Conservation (phyloP, 2,113 vertebrate genomes). For the Nycticorax nycticorax region DNA sequence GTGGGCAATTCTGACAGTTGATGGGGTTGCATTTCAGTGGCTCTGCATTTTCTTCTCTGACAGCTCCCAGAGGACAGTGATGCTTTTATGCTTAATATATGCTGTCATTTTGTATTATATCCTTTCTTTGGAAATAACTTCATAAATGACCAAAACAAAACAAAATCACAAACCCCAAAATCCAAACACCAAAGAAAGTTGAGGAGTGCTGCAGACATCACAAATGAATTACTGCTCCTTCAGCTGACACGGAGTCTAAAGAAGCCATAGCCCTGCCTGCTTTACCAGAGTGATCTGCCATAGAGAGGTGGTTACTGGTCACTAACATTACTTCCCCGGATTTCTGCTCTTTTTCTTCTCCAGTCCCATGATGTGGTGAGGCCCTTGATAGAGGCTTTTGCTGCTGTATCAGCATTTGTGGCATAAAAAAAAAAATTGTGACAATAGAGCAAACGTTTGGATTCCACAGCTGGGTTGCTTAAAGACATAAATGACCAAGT, state of each 20-base stretch:
- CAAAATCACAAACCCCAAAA: constrained; percentile 14
- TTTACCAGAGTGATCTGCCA: background rate
- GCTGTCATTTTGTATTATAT: constrained; percentile 46
- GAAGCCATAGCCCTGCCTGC: background rate
- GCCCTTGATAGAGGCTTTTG: constrained; percentile 17
- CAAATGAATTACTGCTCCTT: background rate
- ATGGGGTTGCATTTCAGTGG: constrained; percentile 14
- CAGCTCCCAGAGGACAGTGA: constrained; percentile 22
- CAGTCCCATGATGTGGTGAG: constrained; percentile 34
- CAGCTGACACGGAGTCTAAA: background rate
- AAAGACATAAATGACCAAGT: background rate
- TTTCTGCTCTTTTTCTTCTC: background rate
- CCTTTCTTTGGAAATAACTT: constrained; percentile 44
- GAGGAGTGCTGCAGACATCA: background rate
- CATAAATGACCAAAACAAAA: constrained; percentile 34
- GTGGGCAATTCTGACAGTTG: background rate
- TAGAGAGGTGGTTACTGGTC: constrained; percentile 20
- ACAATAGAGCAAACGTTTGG: constrained; percentile 11
- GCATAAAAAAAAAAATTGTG: background rate
- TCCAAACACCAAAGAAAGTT: background rate
- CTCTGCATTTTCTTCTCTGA: background rate
- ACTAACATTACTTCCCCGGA: background rate
- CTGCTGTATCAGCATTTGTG: constrained; percentile 64
- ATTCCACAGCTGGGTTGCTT: background rate
- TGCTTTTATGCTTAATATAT: constrained; percentile 12